Evolutionary conservation across 2,113 vertebrate species (phyloP), one percentile per base, ranked within the genome.

Genomic region (Spermophilus dauricus): DNA sequence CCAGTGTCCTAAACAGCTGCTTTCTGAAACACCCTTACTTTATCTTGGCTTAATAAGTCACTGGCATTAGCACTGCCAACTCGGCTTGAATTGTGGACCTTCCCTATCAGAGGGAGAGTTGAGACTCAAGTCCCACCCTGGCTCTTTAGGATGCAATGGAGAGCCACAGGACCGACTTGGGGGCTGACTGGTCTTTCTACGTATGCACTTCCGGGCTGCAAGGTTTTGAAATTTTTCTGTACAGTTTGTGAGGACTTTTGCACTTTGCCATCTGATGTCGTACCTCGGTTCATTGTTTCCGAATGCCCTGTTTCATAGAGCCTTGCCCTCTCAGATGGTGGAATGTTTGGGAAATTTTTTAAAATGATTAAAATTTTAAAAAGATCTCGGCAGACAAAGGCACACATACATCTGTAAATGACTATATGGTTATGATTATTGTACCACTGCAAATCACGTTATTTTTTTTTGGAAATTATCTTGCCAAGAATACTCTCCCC

Each of bases 161-260:
- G 95, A 91, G 97, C 97, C 53, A 32, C 96, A 85, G 88, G 98
- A 98, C 98, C 96, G 93, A 87, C 22, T 45, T 70, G 30, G 97
- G 99, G 99, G 98, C 99, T 98, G 95, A 98, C 96, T 95, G 73
- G 97, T 99, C 98, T 99, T 99, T 99, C 98, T 98, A 98, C 96
- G 94, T 99, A 98, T 98, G 99, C 99, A 99, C 98, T 99, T 99
- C 99, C 98, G 99, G 98, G 99, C 98, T 99, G 99, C 99, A 98
- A 99, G 99, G 99, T 99, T 99, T 99, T 98, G 98, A 98, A 97
- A 98, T 98, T 98, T 98, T 98, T 98, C 98, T 98, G 99, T 99
- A 99, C 98, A 99, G 98, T 98, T 98, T 98, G 98, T 99, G 99
- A 99, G 97, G 97, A 98, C 98, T 98, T 98, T 99, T 99, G 98